Evolutionary conservation across 2,797 vertebrate genomes (phyloP).

Genomic region (Macropodus opercularis): DNA sequence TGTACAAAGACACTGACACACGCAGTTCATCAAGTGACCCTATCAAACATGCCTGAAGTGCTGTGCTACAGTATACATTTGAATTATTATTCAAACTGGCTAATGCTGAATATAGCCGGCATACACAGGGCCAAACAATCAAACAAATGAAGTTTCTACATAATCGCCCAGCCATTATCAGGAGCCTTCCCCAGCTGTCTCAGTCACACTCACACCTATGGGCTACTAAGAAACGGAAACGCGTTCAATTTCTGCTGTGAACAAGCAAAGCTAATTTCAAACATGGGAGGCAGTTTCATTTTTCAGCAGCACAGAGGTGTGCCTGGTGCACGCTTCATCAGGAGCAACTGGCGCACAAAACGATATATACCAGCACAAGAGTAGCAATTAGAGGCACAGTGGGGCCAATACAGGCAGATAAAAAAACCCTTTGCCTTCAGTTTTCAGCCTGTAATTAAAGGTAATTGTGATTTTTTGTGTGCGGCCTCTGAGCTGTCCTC

Average conservation of each 20-base stretch:
- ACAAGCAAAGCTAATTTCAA: constrained; percentile 22
- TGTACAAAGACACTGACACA: constrained; percentile 36
- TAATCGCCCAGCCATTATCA: too few species aligned
- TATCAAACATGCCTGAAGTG: constrained; percentile 18
- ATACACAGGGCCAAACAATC: too few species aligned
- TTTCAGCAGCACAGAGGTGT: constrained; percentile 21
- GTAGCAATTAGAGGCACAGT: constrained; percentile 71
- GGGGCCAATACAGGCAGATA: constrained; percentile 74
- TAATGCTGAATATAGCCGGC: too few species aligned
- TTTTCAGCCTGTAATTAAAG: constrained; percentile 77
- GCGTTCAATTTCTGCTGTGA: background rate
- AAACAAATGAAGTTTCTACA: too few species aligned
- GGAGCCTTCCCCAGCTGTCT: too few species aligned
- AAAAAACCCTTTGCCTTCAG: constrained; percentile 71
- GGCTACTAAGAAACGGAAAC: too few species aligned
- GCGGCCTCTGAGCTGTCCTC: constrained; percentile 66
- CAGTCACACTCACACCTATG: too few species aligned
- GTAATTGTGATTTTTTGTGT: constrained; percentile 76
- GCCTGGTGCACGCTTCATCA: constrained; percentile 44
- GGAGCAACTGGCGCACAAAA: constrained; percentile 51
- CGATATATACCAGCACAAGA: constrained; percentile 58
- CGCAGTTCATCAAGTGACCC: constrained; percentile 10
- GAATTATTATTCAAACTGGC: too few species aligned
- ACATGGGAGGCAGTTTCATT: constrained; percentile 14
- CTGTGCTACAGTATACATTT: too few species aligned